Evolutionary conservation across 2,797 vertebrate genomes (phyloP), one percentile per base, ranked within the genome.

Genomic region (Xiphorhynchus erythropygius): DNA sequence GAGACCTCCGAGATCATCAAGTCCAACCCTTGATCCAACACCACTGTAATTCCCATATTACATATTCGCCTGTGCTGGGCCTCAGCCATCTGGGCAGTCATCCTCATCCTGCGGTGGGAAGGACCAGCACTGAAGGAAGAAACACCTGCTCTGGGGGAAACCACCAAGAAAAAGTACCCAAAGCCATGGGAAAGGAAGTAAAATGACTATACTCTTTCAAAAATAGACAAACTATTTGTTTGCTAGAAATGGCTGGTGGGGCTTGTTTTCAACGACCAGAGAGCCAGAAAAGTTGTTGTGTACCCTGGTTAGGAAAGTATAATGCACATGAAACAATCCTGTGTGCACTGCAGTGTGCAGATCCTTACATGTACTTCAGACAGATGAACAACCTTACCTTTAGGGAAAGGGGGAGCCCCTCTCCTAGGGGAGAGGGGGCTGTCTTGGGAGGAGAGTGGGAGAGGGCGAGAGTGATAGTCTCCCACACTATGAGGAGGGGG

Each of bases 11-110:
- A 47, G 46, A 47, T 47, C 22, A 47, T 47, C 46, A 47, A 47
- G 22, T 47, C 46, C 46, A 47, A 24, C 46, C 46, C 46, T 47
- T 24, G 46, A 47, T 13, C 46, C 46, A 47, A 47, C 7, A 47
- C 46, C 46, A 47, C 46, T 47, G 46, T 47, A 23, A 24, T 47
- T 24, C 46, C 46, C 13, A 23, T 47, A 24, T 47, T 47, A 47
- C 46, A 24, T 47, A 27, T 49, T 15, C 25, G 18, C n/a, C 3
- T 0, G 1, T 1, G 11, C 25, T 49, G 49, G 42, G 46, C 11
- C 57, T 84, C 68, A 57, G n/a, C 35, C 24, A 7, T 7, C 23
- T 1, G 0, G 27, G 12, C 39, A 12, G 18, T 27, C 18, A 37
- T 32, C 55, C 32, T 17, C 50, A 33, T 32, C 50, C 70, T 37